Evolutionary conservation across 2,113 vertebrate species (phyloP).

Genomic region (Engystomops pustulosus): DNA sequence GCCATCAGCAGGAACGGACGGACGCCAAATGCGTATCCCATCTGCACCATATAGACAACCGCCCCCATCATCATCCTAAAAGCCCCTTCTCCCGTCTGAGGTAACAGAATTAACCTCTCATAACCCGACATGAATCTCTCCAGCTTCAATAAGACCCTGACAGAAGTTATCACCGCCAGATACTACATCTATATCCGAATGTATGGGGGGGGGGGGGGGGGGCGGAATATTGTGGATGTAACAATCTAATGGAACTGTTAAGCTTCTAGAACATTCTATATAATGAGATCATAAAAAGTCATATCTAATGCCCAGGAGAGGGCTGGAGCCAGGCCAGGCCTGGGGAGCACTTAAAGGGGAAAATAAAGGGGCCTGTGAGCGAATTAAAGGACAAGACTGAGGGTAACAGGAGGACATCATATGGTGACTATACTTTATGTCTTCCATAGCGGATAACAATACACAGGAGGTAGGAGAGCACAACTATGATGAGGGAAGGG

Average conservation of each 20-base stretch:
- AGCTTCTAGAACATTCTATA: slow-evolving; percentile 35
- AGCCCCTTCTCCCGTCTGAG: slow-evolving; percentile 9
- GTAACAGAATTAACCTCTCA: not conserved
- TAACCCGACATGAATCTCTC: not conserved
- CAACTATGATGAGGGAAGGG: too few relatives aligned
- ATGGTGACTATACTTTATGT: not conserved
- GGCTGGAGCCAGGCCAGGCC: slow-evolving; percentile 13
- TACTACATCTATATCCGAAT: not conserved
- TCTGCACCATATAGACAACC: not conserved
- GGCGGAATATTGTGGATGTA: not conserved
- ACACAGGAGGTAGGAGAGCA: too few relatives aligned
- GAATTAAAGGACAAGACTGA: not conserved
- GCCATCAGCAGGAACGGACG: not conserved
- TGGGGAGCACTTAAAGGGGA: not conserved
- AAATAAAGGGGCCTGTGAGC: too few relatives aligned
- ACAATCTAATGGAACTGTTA: not conserved
- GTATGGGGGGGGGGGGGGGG: not conserved
- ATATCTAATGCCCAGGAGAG: slow-evolving; percentile 18
- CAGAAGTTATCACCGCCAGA: not conserved
- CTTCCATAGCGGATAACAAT: not conserved
- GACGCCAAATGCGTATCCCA: slow-evolving; percentile 11
- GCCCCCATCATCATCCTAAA: not conserved
- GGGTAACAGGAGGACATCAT: not conserved
- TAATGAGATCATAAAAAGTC: slow-evolving; percentile 31
- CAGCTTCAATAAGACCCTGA: not conserved